Evolutionary conservation across 2,888 invertebrate genomes (phyloP), one percentile per base, ranked within the genome.

Genomic region (Eulithis testata): DNA sequence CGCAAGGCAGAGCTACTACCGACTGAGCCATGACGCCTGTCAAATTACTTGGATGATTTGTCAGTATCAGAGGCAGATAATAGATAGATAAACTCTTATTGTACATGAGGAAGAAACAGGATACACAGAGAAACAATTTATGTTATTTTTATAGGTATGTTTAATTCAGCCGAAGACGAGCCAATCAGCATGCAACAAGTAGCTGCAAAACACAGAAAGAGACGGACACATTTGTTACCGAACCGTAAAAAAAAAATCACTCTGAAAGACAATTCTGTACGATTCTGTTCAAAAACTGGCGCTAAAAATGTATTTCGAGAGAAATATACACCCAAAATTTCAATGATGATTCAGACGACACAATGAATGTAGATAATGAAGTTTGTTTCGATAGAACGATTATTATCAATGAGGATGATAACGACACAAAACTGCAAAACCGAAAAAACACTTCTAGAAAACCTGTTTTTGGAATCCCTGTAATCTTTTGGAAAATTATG

Each of bases 371-470:
- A 56, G 53, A 58, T 65, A 63, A 65, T 64, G 64, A 65, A 21
- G n/a, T 44, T 14, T 45, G 40, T 37, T 49, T 47, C 11, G 47
- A 37, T 47, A 47, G 9, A 47, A 36, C 56, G 47, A 12, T 56
- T 31, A 52, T 31, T 53, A 53, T 47, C 45, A 5, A 59, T 58
- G 43, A 12, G 5, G 12, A 59, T 59, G 59, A 51, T 27, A 7
- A 66, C 67, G 62, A 62, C 69, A 71, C 69, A 71, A 57, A 68
- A 27, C 49, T 54, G 60, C 53, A 58, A 58, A 58, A 62, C 66
- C 64, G 36, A 52, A 75, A 69, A 54, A 50, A 54, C n/a, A 47
- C n/a, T 31, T 12, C 37, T 31, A 36, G 12, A 40, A 40, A 57
- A 49, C 36, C 57, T 57, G 49, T 31, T 45, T 57, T 49, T 37